phyloP scores from a whole-genome alignment of 2,888 invertebrate species.

The Epistrophella euchroma region DNA sequence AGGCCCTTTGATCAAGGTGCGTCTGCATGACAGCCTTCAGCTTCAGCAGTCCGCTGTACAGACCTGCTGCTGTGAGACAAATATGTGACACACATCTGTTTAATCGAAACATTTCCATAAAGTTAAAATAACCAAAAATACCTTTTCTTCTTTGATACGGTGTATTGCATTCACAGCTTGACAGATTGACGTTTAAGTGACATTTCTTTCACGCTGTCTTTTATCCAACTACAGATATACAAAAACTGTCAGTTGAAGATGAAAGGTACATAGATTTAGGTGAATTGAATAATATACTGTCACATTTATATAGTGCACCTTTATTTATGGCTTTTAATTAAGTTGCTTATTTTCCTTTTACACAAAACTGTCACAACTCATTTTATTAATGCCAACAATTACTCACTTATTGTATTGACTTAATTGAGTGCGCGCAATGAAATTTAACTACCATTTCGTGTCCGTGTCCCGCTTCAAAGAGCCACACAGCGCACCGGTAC shows the following conservation, averaged over 20 bases:
- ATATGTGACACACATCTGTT: constrained; percentile 66
- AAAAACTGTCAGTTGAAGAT: constrained; percentile 19
- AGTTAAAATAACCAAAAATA: constrained; percentile 12
- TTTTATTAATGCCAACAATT: constrained; percentile 55
- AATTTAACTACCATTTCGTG: constrained; percentile 58
- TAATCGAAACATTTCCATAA: constrained; percentile 59
- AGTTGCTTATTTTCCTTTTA: neutral
- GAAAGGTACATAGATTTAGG: constrained; percentile 26
- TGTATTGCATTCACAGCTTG: constrained; percentile 14
- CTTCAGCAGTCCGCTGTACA: neutral
- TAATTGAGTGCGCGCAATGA: constrained; percentile 67
- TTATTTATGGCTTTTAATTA: constrained; percentile 37
- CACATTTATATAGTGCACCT: neutral
- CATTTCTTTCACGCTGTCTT: constrained; percentile 23
- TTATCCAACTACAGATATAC: neutral
- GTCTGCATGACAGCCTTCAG: constrained; percentile 5
- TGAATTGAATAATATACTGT: constrained; percentile 11
- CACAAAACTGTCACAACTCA: constrained; percentile 50
- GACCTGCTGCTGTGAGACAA: constrained; percentile 41
- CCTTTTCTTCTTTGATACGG: constrained; percentile 13
- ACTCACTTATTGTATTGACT: constrained; percentile 57
- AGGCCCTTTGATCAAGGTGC: constrained; percentile 51
- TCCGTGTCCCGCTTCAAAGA: constrained; percentile 30
- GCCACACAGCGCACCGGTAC: neutral
- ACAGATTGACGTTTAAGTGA: constrained; percentile 48